A percentile compares a stretch with the other conserved stretches of the same genome.
These are phyloP conservation scores for Meriones psammophilus DNA, from an alignment of 2,797 vertebrate genomes.

Conservation along the genomic window DNA sequence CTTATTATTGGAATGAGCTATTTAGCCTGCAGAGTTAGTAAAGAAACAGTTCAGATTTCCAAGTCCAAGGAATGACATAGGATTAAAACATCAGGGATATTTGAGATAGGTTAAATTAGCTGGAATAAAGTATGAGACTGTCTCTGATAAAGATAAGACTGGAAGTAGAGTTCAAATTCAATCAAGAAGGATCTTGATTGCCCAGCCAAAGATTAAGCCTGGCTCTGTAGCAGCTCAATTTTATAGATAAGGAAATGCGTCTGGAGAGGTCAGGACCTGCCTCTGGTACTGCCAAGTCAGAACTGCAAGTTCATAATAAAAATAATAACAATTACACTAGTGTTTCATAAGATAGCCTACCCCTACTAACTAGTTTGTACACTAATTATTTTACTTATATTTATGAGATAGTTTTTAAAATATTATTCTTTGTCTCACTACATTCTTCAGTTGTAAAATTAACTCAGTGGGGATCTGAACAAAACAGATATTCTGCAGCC, in stretches of 20 bases:
- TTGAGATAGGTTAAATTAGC: conserved; percentile 54
- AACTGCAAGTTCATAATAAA: conserved; percentile 28
- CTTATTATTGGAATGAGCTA: background rate
- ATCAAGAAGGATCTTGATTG: conserved; percentile 57
- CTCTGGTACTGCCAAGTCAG: conserved; percentile 28
- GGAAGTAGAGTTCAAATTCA: conserved; percentile 63
- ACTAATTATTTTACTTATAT: conserved; percentile 12
- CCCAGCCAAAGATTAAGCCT: conserved; percentile 52
- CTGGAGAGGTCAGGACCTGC: conserved; percentile 68
- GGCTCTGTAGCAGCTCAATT: conserved; percentile 67
- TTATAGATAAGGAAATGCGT: conserved; percentile 76
- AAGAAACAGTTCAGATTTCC: conserved; percentile 32
- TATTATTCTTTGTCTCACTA: conserved; percentile 15
- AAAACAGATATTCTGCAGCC: conserved; percentile 53
- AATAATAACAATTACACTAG: conserved; percentile 9
- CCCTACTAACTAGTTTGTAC: conserved; percentile 5
- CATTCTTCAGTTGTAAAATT: conserved; percentile 64
- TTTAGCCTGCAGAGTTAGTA: conserved; percentile 1
- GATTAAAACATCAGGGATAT: conserved; percentile 19
- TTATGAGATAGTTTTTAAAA: conserved; percentile 31
- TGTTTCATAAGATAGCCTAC: conserved; percentile 44
- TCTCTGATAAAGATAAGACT: conserved; percentile 65
- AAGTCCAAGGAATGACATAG: background rate
- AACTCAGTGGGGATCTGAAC: background rate
- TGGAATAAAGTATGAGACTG: conserved; percentile 44